Evolutionary conservation across 2,888 invertebrate genomes (phyloP).

Genomic region (Pyrocoelia pectoralis): DNA sequence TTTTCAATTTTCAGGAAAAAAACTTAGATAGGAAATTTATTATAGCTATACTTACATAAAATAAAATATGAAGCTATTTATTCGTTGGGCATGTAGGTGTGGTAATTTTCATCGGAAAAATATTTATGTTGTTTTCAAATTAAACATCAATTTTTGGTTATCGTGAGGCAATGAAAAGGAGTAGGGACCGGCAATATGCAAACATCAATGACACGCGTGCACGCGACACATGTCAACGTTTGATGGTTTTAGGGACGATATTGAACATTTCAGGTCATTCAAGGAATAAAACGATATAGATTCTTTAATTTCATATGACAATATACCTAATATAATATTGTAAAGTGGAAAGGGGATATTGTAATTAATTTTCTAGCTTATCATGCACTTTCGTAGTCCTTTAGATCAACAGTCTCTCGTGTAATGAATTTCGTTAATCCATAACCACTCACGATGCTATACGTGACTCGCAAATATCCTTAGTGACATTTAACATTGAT

Average conservation of each 20-base stretch:
- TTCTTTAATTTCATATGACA: constrained; percentile 9
- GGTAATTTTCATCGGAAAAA: constrained; percentile 13
- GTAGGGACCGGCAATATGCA: constrained; percentile 33
- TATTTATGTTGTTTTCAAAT: constrained; percentile 17
- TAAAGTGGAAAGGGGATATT: background rate
- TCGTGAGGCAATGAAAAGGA: constrained; percentile 22
- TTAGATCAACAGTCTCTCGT: constrained; percentile 31
- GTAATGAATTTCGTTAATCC: constrained; percentile 42
- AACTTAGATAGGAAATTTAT: too few relatives aligned
- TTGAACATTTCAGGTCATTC: constrained; percentile 15
- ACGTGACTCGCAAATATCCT: constrained; percentile 26
- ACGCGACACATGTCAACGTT: constrained; percentile 34
- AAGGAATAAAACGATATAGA: constrained; percentile 18
- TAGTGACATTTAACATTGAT: constrained; percentile 25
- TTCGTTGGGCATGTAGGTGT: too few relatives aligned
- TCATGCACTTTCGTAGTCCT: constrained; percentile 34
- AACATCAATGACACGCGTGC: constrained; percentile 36
- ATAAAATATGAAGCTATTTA: too few relatives aligned
- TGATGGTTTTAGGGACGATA: constrained; percentile 22
- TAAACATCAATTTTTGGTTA: constrained; percentile 27
- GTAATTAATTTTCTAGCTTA: constrained; percentile 40
- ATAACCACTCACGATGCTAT: constrained; percentile 33
- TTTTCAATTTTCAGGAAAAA: too few relatives aligned
- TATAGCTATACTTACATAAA: too few relatives aligned
- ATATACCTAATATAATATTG: background rate